These are phyloP conservation scores for Conus ventricosus DNA, from an alignment of 1,140 invertebrate genomes.

Conservation along the genomic window DNA sequence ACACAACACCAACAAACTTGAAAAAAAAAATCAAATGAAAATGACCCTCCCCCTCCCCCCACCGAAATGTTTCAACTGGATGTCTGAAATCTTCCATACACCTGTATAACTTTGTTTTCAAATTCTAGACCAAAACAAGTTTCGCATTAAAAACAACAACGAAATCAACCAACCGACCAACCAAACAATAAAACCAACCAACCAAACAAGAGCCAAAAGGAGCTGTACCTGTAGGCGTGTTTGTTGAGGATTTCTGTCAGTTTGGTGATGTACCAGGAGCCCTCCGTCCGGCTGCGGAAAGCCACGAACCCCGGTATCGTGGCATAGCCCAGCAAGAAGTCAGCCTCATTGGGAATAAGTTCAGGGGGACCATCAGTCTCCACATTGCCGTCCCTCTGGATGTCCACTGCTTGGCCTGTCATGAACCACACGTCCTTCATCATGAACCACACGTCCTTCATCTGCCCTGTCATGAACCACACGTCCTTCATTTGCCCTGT, in stretches of 20 bases:
- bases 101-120: too few relatives aligned
- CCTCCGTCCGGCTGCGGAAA: conserved; percentile 51
- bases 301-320: conserved; percentile 65
- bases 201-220: neutral
- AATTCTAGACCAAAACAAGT: neutral
- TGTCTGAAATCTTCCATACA: too few relatives aligned
- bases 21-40: too few relatives aligned
- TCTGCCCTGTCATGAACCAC: too few relatives aligned
- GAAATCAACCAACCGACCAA: too few relatives aligned
- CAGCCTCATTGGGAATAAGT: conserved; percentile 63
- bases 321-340: conserved; percentile 64
- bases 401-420: neutral
- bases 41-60: too few relatives aligned
- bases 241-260: conserved; percentile 51
- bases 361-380: conserved; percentile 8
- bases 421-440: too few relatives aligned
- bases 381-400: neutral
- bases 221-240: conserved; percentile 49
- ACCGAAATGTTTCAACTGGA: too few relatives aligned
- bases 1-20: too few relatives aligned
- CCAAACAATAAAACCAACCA: too few relatives aligned
- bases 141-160: neutral
- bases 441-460: too few relatives aligned
- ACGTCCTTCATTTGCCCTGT: too few relatives aligned
- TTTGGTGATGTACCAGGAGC: conserved; percentile 64